Percentiles rank a stretch among this genome's conserved stretches.
Evolutionary conservation across 2,888 invertebrate genomes (phyloP).

Genomic region (Horisme vitalbata): DNA sequence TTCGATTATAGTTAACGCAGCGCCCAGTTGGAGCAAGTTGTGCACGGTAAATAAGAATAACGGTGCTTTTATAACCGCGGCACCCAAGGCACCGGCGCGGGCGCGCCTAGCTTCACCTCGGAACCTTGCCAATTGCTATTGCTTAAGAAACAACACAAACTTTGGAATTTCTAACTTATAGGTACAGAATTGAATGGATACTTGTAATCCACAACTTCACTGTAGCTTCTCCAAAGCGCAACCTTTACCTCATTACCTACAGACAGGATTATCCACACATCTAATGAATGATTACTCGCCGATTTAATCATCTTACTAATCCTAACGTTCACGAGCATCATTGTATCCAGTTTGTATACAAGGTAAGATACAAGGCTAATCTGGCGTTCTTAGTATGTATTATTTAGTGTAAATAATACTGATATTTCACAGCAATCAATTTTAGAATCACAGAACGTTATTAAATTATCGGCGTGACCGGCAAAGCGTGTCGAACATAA

Average conservation of each 20-base stretch:
- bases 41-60: constrained; percentile 80
- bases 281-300: constrained; percentile 21
- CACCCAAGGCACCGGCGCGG: no score
- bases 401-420: constrained; percentile 25
- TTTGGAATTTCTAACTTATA: constrained; percentile 78
- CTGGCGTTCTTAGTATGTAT: constrained; percentile 37
- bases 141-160: constrained; percentile 59
- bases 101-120: constrained; percentile 65
- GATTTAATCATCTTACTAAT: constrained; percentile 26
- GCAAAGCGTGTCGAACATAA: constrained; percentile 25
- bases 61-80: constrained; percentile 77
- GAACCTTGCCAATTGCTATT: constrained; percentile 80
- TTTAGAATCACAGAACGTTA: constrained; percentile 32
- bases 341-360: constrained; percentile 38
- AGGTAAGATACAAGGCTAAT: constrained; percentile 38
- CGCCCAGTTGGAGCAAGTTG: constrained; percentile 75
- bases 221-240: constrained; percentile 25
- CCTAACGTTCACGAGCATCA: constrained; percentile 20
- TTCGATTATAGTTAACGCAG: constrained; percentile 63
- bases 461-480: constrained; percentile 33
- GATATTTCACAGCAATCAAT: constrained; percentile 37
- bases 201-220: no score
- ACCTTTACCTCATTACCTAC: constrained; percentile 50
- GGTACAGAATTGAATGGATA: constrained; percentile 67
- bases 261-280: constrained; percentile 29